These are phyloP conservation scores for Leucophenga montana DNA, from an alignment of 2,888 invertebrate genomes.

Conservation along the genomic window DNA sequence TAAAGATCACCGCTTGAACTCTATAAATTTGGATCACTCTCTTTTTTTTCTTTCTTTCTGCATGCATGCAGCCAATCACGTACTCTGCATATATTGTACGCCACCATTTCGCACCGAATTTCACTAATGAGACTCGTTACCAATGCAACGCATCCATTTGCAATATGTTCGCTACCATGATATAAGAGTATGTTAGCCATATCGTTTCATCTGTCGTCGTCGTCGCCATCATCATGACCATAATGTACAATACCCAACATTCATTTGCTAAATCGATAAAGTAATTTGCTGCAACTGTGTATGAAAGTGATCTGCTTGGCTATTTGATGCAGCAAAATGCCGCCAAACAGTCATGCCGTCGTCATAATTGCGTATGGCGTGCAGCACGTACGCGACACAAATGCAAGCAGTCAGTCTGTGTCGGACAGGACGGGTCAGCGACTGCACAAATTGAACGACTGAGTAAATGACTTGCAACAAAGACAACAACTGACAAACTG, in stretches of 20 bases:
- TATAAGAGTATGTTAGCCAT: too few species aligned
- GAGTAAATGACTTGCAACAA: constrained; percentile 33
- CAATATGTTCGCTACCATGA: background rate
- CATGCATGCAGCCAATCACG: constrained; percentile 20
- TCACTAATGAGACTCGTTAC: constrained; percentile 66
- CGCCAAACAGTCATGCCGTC: constrained; percentile 31
- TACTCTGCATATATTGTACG: too few species aligned
- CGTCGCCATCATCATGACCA: background rate
- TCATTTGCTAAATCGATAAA: constrained; percentile 57
- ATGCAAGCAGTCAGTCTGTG: too few species aligned
- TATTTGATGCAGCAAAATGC: background rate
- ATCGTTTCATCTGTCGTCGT: too few species aligned
- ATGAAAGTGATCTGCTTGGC: constrained; percentile 17
- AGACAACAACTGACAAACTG: constrained; percentile 3
- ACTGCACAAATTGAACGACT: constrained; percentile 24
- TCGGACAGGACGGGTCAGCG: too few species aligned
- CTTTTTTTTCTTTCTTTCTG: background rate
- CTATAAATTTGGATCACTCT: background rate
- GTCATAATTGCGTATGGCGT: constrained; percentile 60
- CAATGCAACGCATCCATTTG: constrained; percentile 20
- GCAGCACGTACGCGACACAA: constrained; percentile 33
- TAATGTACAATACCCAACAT: constrained; percentile 63
- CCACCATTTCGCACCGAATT: constrained; percentile 46
- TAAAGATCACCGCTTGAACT: background rate
- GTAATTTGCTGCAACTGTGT: constrained; percentile 55